Conservation (phyloP, 1,140 invertebrate species). For the Bombus polaris region DNA sequence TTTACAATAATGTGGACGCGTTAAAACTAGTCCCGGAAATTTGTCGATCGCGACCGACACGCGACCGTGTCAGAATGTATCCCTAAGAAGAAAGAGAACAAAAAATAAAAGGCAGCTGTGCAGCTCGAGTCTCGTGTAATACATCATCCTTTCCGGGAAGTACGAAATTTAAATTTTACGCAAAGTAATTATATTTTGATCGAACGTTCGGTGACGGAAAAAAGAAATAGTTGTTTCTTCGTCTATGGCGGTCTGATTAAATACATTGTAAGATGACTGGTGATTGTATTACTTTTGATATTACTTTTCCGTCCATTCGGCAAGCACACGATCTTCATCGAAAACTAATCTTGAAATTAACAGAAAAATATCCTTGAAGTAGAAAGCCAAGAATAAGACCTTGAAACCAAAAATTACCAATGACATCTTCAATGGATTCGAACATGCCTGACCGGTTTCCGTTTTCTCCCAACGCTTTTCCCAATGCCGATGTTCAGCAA, state of each 20-base stretch:
- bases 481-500: neutral
- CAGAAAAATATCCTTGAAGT: neutral
- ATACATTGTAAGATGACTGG: too few species aligned
- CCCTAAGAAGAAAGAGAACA: neutral
- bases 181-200: neutral
- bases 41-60: conserved; percentile 22
- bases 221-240: conserved; percentile 18
- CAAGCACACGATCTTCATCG: too few species aligned
- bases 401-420: neutral
- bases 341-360: neutral
- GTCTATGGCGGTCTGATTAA: neutral
- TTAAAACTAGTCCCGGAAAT: conserved; percentile 45
- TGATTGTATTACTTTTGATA: too few species aligned
- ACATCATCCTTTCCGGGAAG: neutral
- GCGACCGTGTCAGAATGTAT: neutral
- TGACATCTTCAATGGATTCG: neutral
- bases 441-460: neutral
- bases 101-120: neutral
- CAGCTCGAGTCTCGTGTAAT: too few species aligned
- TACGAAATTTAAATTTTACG: conserved; percentile 15
- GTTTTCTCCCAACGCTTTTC: conserved; percentile 1
- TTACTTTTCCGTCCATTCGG: too few species aligned
- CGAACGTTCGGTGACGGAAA: neutral
- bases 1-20: conserved; percentile 18
- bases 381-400: neutral